These are phyloP conservation scores for Rhopalosiphum maidis DNA, from an alignment of 1,140 invertebrate species.

Conservation along the genomic window DNA sequence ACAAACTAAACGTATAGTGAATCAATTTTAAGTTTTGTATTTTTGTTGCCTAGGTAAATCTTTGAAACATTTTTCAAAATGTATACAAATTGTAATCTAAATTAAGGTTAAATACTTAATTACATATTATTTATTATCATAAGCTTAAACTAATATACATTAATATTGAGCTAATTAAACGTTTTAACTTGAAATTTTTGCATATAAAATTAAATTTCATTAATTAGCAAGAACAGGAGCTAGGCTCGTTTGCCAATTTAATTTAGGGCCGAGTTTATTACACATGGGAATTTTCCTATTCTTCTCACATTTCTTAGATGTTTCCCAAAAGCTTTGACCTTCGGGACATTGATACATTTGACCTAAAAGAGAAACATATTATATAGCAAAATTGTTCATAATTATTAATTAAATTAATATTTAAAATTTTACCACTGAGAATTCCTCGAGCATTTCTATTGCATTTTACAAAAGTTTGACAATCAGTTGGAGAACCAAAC, in stretches of 20 bases:
- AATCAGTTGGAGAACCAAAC: slow-evolving; percentile 70
- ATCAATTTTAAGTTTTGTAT: background rate
- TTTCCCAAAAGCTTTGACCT: slow-evolving; percentile 77
- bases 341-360: slow-evolving; percentile 78
- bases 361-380: slow-evolving; percentile 62
- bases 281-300: slow-evolving; percentile 68
- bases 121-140: background rate
- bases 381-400: background rate
- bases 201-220: slow-evolving; percentile 30
- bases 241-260: slow-evolving; percentile 57
- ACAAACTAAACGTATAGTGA: background rate
- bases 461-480: slow-evolving; percentile 78
- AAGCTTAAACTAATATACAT: background rate
- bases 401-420: background rate
- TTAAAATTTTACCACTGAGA: slow-evolving; percentile 66
- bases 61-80: slow-evolving; percentile 54
- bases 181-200: background rate
- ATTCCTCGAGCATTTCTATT: slow-evolving; percentile 64
- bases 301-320: slow-evolving; percentile 77
- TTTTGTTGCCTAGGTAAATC: slow-evolving; percentile 15
- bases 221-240: slow-evolving; percentile 57
- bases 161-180: slow-evolving; percentile 44
- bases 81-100: background rate
- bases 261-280: slow-evolving; percentile 58
- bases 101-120: slow-evolving; percentile 1